A percentile compares a stretch with the other conserved stretches of the same genome.
Conservation (phyloP, 2,888 invertebrate species). For the Nomada fabriciana region DNA sequence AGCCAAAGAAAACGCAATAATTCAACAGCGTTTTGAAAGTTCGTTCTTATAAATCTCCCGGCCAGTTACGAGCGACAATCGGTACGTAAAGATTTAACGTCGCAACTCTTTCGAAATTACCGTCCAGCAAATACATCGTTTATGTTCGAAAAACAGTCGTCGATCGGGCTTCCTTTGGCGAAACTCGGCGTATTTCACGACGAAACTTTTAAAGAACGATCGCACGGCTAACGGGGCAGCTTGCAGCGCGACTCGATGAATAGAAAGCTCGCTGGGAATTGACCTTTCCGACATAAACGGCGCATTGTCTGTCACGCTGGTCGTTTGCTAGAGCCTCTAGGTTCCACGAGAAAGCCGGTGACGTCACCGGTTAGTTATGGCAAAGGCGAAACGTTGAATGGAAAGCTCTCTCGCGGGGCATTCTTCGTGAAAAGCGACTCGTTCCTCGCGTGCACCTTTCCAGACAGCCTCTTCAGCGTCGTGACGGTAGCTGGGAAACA, state of each 20-base stretch:
- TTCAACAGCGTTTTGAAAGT: background rate
- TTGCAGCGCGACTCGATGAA: conserved; percentile 42
- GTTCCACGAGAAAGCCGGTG: conserved; percentile 31
- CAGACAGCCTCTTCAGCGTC: conserved; percentile 2
- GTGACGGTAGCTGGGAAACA: conserved; percentile 18
- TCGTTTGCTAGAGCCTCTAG: conserved; percentile 44
- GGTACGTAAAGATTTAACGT: conserved; percentile 10
- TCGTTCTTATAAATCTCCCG: conserved; percentile 8
- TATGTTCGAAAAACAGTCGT: conserved; percentile 6
- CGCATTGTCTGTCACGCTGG: conserved; percentile 51
- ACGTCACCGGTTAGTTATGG: conserved; percentile 58
- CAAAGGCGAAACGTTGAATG: conserved; percentile 13
- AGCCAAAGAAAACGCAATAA: background rate
- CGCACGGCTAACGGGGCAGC: conserved; percentile 19
- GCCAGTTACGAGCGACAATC: background rate
- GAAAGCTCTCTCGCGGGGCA: background rate
- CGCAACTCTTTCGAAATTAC: conserved; percentile 14
- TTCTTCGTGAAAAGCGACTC: conserved; percentile 17
- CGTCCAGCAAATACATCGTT: conserved; percentile 11
- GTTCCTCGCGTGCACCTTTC: conserved; percentile 4
- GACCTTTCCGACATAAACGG: conserved; percentile 52
- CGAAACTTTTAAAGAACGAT: conserved; percentile 54
- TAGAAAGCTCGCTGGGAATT: conserved; percentile 52
- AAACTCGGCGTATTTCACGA: conserved; percentile 28
- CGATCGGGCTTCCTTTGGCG: background rate